Base-by-base conservation (phyloP, 2,888 invertebrate species). In the Acleris literana region DNA sequence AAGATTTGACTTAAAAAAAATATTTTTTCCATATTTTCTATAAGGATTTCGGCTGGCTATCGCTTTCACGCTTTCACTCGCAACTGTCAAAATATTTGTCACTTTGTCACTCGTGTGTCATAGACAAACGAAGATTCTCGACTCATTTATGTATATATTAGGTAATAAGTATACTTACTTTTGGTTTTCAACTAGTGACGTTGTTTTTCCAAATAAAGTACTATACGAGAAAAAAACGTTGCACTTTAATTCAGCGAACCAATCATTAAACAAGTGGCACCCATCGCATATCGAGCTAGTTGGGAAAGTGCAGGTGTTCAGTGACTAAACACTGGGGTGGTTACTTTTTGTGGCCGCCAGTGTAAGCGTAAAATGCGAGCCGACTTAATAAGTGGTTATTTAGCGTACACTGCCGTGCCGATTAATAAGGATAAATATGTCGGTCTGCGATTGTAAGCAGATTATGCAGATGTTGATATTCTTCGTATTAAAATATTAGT, bases 361-460 rank as follows among this genome's bases (percentile, higher is more conserved):
- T 81, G 83, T 83, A 81, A 81, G 81, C 87, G 86, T 87, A 82
- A 88, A 88, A 88, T 86, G 76, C 75, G 82, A 87, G 80, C 83
- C 83, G 88, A 86, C 87, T 82, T 83, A 88, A 87, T 90, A 87
- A 88, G 85, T 85, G 83, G 86, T 86, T 88, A 82, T 88, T 90
- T 87, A 85, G 83, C 72, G 71, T 82, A 71, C 77, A 68, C 74
- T 71, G 72, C 74, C 78, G 74, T 78, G 76, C 71, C 76, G 84
- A 82, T 86, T 86, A 83, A 81, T 81, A 77, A 75, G 73, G 69
- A 68, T 68, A 70, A 73, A 74, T 76, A 76, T 76, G 70, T 69
- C 67, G 72, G 71, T 72, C 73, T 77, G 74, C 76, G 76, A 80
- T 75, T 64, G 58, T 70, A 70, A 69, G 68, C 53, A 64, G 61